Base-by-base conservation (phyloP, 2,113 vertebrate genomes). In the Stercorarius parasiticus region DNA sequence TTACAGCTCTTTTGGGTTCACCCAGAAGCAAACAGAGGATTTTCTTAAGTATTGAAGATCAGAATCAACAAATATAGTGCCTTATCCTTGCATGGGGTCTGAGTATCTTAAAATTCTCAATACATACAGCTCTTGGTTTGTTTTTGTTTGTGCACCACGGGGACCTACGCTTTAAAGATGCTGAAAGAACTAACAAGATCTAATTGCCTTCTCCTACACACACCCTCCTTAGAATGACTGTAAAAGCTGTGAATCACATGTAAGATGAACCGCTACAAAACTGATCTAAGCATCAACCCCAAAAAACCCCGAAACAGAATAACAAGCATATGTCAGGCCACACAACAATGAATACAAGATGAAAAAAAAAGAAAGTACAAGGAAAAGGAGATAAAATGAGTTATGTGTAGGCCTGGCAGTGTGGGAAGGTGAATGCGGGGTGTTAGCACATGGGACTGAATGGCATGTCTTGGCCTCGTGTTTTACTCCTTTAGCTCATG, bases 61-160 rank as follows among this genome's bases (percentile, higher is more conserved):
- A 94, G 87, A 96, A 94, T 58, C 84, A 88, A 93, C 66, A 95
- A 93, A 88, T 89, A 82, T 5, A 93, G 89, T 94, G 91, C 69
- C 77, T 94, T 82, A 91, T 94, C 73, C 77, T 64, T 69, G 61
- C 19, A 7, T 16, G 22, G 65, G 84, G 76, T 76, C 80, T 72
- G 52, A 76, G 69, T n/a, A 84, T 52, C 88, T 87, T 49, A 61
- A 67, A 91, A 32, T 72, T 93, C 58, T 62, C 84, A n/a, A 79
- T 53, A 36, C 4, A 7, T 53, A 18, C 53, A 76, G 66, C 74
- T 85, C 77, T 52, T 18, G 21, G 22, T 65, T 50, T 72, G 61
- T 40, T 88, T 89, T 79, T 0, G 0, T 32, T 49, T 38, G 34
- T 65, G 25, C 1, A 0, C 26, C 11, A 11, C 47, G 15, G 45